Conservation (phyloP, 2,888 invertebrate species). For the Dicyrtoma fusca region DNA sequence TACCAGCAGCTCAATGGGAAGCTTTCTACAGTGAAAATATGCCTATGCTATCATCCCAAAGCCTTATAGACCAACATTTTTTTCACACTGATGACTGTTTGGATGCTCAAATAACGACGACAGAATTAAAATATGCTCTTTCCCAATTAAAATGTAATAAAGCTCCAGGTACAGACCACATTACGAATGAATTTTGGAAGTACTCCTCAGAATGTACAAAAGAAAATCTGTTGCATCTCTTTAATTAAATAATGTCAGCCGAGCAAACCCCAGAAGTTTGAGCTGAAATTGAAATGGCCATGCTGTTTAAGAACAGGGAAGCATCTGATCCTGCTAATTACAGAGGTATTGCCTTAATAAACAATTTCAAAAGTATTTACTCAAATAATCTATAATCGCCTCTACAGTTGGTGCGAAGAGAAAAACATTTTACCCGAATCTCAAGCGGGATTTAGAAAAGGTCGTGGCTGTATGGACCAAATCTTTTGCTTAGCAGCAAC, state of each 20-base stretch:
- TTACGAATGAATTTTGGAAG: neutral
- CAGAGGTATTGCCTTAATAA: neutral
- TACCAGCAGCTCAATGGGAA: too few relatives aligned
- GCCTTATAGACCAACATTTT: too few relatives aligned
- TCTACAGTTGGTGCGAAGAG: neutral
- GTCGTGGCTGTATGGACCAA: conserved; percentile 7
- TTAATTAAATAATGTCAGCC: neutral
- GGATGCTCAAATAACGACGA: too few relatives aligned
- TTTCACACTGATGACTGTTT: too few relatives aligned
- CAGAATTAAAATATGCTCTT: neutral
- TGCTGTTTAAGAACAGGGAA: neutral
- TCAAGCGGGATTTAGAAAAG: conserved; percentile 22
- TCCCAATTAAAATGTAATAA: neutral
- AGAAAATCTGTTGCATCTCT: too few relatives aligned
- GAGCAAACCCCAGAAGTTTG: neutral
- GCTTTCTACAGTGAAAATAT: too few relatives aligned
- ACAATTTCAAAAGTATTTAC: conserved; percentile 11
- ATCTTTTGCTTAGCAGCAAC: neutral
- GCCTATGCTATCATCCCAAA: too few relatives aligned
- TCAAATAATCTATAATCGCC: neutral
- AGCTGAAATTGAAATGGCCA: neutral
- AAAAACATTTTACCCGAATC: conserved; percentile 9
- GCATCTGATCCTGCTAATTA: neutral
- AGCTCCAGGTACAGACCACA: neutral
- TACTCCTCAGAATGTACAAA: too few relatives aligned